These are phyloP conservation scores for Tursiops truncatus DNA, from an alignment of 2,113 vertebrate genomes.

Conservation along the genomic window DNA sequence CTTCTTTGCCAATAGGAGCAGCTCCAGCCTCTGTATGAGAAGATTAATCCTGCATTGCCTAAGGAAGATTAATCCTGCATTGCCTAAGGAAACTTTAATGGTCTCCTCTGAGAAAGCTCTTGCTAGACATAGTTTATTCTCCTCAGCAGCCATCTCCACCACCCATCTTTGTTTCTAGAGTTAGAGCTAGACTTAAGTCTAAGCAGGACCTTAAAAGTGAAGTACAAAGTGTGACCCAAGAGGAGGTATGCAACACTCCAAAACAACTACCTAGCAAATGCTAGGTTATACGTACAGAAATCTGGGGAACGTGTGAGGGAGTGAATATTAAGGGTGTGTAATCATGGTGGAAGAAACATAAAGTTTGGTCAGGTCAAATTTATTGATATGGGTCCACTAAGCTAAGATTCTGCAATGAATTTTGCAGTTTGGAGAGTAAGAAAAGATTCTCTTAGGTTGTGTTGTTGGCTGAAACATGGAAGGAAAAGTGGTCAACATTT, in stretches of 20 bases:
- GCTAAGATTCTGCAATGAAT: background rate
- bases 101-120: background rate
- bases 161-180: background rate
- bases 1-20: background rate
- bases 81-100: background rate
- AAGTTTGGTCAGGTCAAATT: background rate
- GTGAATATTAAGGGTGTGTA: background rate
- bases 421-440: background rate
- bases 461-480: background rate
- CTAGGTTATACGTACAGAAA: background rate
- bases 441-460: background rate
- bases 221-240: background rate
- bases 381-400: background rate
- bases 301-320: background rate
- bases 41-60: background rate
- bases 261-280: background rate
- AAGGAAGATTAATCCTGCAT: too few relatives aligned
- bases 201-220: background rate
- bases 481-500: background rate
- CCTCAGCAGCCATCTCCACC: background rate
- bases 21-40: background rate
- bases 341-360: background rate
- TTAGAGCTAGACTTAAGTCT: background rate
- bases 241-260: background rate
- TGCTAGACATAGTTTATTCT: background rate